These are phyloP conservation scores for Hippocampus zosterae DNA, from an alignment of 2,113 vertebrate species.

Conservation along the genomic window DNA sequence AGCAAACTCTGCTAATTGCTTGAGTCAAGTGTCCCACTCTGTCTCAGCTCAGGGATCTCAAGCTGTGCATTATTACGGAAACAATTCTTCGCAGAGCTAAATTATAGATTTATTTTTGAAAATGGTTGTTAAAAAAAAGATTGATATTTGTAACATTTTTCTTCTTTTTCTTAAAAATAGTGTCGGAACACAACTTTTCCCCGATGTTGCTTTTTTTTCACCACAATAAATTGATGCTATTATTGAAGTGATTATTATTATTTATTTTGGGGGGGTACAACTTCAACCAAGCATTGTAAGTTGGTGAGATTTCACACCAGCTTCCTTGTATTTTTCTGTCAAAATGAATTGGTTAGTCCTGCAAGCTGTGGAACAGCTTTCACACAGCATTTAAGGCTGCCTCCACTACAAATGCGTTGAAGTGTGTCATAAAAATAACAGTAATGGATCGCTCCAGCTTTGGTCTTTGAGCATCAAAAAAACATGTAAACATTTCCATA, in stretches of 20 bases:
- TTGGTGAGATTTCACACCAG: not conserved
- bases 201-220: conserved; percentile 76
- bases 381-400: conserved; percentile 48
- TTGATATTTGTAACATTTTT: conserved; percentile 89
- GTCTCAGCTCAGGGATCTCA: conserved; percentile 96
- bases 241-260: conserved; percentile 32
- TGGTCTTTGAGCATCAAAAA: conserved; percentile 55
- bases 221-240: conserved; percentile 85
- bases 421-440: conserved; percentile 63
- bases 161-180: conserved; percentile 78
- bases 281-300: not conserved
- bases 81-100: conserved; percentile 85
- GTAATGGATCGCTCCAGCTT: conserved; percentile 56
- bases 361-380: conserved; percentile 47
- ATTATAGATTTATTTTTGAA: conserved; percentile 97
- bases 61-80: conserved; percentile 81
- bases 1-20: conserved; percentile 49
- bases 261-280: conserved; percentile 11
- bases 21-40: conserved; percentile 68
- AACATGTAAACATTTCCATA: conserved; percentile 62
- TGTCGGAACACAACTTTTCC: conserved; percentile 81
- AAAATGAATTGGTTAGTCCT: conserved; percentile 41
- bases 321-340: not conserved
- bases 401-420: conserved; percentile 53
- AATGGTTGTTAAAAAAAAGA: conserved; percentile 88